Evolutionary conservation across 2,113 vertebrate genomes (phyloP).

Genomic region (Ctenodactylus gundi): DNA sequence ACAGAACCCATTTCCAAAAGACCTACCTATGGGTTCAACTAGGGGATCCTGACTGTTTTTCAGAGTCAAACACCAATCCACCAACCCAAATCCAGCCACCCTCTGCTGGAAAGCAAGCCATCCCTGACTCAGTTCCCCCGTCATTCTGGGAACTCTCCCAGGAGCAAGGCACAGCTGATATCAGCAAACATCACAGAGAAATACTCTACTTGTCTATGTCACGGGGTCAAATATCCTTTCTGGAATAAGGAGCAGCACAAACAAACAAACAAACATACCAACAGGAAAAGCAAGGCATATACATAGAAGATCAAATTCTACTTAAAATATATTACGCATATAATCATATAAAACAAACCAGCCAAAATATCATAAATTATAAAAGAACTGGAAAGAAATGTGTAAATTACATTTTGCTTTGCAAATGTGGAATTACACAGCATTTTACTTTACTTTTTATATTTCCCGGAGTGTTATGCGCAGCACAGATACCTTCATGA

Average conservation of each 20-base stretch:
- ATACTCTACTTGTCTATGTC: background rate
- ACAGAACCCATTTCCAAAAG: background rate
- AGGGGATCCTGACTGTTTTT: background rate
- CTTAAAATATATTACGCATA: background rate
- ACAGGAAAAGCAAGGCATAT: background rate
- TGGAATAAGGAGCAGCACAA: background rate
- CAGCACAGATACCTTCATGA: background rate
- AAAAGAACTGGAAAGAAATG: background rate
- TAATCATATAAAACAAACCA: conserved; percentile 28
- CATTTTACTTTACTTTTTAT: background rate
- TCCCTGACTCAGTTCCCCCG: background rate
- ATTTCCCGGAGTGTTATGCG: conserved; percentile 1
- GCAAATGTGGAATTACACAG: conserved; percentile 33
- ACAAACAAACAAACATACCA: conserved; percentile 14
- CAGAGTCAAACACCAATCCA: background rate
- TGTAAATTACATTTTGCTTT: background rate
- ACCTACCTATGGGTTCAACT: background rate
- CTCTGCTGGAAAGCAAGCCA: background rate
- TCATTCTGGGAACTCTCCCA: background rate
- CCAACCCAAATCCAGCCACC: background rate
- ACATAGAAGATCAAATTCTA: conserved; percentile 24
- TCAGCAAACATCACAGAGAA: background rate
- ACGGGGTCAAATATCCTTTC: background rate
- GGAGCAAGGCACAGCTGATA: background rate
- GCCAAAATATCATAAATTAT: background rate